A percentile compares a stretch with the other conserved stretches of the same genome.
phyloP scores from a whole-genome alignment of 1,140 invertebrate genomes.

The Mactra quadrangularis region DNA sequence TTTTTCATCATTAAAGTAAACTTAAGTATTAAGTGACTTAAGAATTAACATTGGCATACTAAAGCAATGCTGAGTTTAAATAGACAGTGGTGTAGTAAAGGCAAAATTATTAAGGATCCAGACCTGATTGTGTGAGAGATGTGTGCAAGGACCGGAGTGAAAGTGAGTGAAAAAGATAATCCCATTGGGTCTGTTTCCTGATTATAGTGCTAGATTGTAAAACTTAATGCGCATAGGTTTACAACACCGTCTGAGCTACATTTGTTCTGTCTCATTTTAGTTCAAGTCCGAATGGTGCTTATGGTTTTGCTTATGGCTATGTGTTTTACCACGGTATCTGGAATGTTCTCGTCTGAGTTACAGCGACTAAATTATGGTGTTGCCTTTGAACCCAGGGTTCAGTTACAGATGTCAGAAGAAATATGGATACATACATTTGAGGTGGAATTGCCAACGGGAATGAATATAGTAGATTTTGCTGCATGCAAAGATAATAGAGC shows the following conservation, averaged over 20 bases:
- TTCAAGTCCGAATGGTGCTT: neutral
- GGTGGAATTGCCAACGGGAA: neutral
- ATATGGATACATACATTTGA: conserved; percentile 29
- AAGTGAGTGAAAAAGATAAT: too few species aligned
- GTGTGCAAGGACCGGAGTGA: too few species aligned
- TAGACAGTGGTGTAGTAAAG: too few species aligned
- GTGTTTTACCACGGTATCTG: conserved; percentile 12
- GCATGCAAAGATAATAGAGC: neutral
- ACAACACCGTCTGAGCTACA: neutral
- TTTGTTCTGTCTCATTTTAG: neutral
- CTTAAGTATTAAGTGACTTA: too few species aligned
- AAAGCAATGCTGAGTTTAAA: too few species aligned
- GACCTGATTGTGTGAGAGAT: too few species aligned
- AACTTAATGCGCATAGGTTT: too few species aligned
- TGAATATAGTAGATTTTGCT: conserved; percentile 3
- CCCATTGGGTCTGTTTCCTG: neutral
- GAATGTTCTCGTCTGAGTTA: conserved; percentile 4
- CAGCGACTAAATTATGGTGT: conserved; percentile 33
- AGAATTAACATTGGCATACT: too few species aligned
- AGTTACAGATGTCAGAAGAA: neutral
- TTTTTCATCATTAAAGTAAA: too few species aligned
- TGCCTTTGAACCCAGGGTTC: conserved; percentile 1
- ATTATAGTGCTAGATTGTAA: neutral
- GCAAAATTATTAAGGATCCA: too few species aligned
- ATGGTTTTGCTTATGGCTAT: neutral